These are phyloP conservation scores for Cottus gobio DNA, from an alignment of 2,113 vertebrate species.

Conservation along the genomic window DNA sequence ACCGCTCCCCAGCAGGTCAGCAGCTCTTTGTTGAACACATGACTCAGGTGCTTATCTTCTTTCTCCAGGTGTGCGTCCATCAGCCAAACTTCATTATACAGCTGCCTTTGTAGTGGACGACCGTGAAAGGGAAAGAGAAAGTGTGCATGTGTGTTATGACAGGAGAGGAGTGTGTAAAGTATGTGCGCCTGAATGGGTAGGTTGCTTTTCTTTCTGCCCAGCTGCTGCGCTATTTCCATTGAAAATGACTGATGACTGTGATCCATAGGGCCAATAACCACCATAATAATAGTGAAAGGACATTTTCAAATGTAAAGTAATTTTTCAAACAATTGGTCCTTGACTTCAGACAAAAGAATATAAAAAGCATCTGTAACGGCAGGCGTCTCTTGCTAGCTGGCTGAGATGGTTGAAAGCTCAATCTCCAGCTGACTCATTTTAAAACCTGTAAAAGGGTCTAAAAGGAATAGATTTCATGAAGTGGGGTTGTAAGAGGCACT, in stretches of 20 bases:
- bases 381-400: background rate
- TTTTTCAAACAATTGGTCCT: background rate
- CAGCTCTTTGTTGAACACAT: conserved; percentile 43
- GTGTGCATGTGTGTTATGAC: background rate
- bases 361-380: background rate
- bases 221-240: background rate
- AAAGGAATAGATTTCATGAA: background rate
- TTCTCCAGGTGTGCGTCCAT: conserved; percentile 70
- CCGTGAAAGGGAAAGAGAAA: background rate
- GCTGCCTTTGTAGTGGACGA: conserved; percentile 43
- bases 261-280: conserved; percentile 12
- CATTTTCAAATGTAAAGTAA: background rate
- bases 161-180: conserved; percentile 1
- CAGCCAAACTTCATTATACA: conserved; percentile 58
- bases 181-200: background rate
- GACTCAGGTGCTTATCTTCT: conserved; percentile 63
- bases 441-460: background rate
- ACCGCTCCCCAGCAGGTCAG: conserved; percentile 41
- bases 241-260: background rate
- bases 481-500: background rate
- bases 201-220: background rate
- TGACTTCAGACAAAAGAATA: background rate
- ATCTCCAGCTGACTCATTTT: background rate
- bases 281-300: background rate
- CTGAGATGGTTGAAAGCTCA: background rate